These are phyloP conservation scores for Erythrocercus mccallii DNA, from an alignment of 2,113 vertebrate species.

Conservation along the genomic window DNA sequence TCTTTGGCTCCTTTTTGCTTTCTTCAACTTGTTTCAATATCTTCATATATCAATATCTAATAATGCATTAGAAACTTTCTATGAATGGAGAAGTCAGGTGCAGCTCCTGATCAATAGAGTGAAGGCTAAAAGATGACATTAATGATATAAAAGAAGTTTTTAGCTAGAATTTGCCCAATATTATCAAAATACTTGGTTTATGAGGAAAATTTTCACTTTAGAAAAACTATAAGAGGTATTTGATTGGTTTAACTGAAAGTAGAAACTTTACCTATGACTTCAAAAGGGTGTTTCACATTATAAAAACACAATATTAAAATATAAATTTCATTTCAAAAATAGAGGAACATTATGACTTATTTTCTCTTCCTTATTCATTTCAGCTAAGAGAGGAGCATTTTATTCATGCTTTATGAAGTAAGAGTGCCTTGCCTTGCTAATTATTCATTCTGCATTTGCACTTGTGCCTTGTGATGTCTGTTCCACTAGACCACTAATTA, in stretches of 20 bases:
- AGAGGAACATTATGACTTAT: neutral
- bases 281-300: neutral
- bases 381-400: neutral
- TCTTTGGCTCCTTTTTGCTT: neutral
- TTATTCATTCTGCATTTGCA: neutral
- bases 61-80: neutral
- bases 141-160: neutral
- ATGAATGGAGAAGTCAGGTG: neutral
- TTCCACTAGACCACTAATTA: neutral
- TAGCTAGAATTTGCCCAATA: neutral
- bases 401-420: neutral
- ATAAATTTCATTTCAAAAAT: neutral
- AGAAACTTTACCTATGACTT: neutral
- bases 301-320: neutral
- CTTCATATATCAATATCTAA: too few species aligned
- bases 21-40: neutral
- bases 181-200: neutral
- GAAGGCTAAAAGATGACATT: neutral
- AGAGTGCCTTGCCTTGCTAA: neutral
- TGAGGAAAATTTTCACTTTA: neutral
- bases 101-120: neutral
- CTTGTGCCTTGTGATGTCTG: neutral
- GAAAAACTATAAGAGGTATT: neutral
- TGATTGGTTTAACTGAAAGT: neutral
- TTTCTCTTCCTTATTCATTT: neutral